phyloP scores from a whole-genome alignment of 2,888 invertebrate genomes.

The Cheilosia scutellata region DNA sequence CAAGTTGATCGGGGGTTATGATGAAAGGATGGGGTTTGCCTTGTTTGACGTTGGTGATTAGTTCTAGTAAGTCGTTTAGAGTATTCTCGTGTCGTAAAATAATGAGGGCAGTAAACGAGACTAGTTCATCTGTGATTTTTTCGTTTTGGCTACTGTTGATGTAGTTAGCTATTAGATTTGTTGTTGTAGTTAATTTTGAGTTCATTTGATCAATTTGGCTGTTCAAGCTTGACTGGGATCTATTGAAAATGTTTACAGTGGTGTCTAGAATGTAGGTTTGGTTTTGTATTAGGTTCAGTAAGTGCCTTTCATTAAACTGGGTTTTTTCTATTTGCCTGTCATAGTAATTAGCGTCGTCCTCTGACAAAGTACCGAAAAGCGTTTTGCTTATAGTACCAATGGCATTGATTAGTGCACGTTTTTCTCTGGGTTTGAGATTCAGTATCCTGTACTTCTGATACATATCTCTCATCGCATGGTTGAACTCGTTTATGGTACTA shows the following conservation, averaged over 20 bases:
- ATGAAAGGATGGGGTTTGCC: not conserved
- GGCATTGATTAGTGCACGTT: not conserved
- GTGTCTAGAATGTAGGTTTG: constrained; percentile 1
- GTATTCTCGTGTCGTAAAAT: constrained; percentile 8
- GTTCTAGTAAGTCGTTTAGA: constrained; percentile 4
- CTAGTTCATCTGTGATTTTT: not conserved
- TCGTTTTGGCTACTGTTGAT: not conserved
- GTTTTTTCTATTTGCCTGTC: constrained; percentile 2
- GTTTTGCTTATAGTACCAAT: constrained; percentile 1
- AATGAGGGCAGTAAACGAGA: not conserved
- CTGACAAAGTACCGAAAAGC: not conserved
- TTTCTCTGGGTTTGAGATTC: not conserved
- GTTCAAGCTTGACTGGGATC: not conserved
- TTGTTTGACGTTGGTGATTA: constrained; percentile 3
- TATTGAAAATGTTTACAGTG: constrained; percentile 5
- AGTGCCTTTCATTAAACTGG: not conserved
- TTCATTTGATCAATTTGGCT: not conserved
- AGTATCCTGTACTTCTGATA: not conserved
- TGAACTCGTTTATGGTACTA: not conserved
- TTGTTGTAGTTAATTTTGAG: not conserved
- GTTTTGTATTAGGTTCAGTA: constrained; percentile 9
- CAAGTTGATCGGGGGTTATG: not conserved
- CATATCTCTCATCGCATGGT: not conserved
- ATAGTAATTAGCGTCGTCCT: not conserved
- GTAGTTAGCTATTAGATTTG: not conserved